Evolutionary conservation across 2,113 vertebrate species (phyloP).

Genomic region (Chlorodrepanis virens): DNA sequence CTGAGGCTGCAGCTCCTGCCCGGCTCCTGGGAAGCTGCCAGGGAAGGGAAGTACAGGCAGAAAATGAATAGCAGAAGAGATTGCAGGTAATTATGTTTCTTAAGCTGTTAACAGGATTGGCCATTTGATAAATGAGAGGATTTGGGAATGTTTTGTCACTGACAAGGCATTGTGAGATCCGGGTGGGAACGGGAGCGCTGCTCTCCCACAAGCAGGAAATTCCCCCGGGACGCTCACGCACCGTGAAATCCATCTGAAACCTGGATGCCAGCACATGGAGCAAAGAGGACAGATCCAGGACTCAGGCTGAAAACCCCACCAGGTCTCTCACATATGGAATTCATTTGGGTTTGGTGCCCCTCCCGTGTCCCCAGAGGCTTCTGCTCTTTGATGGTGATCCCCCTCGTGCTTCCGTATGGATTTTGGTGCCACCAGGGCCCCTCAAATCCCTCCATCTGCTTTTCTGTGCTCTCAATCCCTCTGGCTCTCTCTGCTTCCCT

Average conservation of each 20-base stretch:
- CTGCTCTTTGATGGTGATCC: not conserved
- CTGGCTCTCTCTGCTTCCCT: not conserved
- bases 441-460: not conserved
- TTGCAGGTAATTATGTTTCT: slow-evolving; percentile 81
- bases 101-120: slow-evolving; percentile 83
- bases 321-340: not conserved
- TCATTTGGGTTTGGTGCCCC: not conserved
- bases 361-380: not conserved
- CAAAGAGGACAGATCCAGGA: not conserved
- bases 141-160: slow-evolving; percentile 81
- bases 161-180: slow-evolving; percentile 75
- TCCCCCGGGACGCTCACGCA: slow-evolving; percentile 51
- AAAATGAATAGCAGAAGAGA: slow-evolving; percentile 77
- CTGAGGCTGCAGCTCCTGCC: slow-evolving; percentile 50
- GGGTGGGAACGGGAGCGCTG: slow-evolving; percentile 63
- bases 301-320: not conserved
- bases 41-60: slow-evolving; percentile 55
- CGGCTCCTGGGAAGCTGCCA: slow-evolving; percentile 70
- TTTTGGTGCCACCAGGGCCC: not conserved
- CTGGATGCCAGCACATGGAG: not conserved
- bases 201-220: slow-evolving; percentile 63
- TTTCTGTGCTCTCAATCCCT: not conserved
- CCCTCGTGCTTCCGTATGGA: not conserved
- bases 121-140: slow-evolving; percentile 81
- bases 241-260: slow-evolving; percentile 67